These are phyloP conservation scores for Limnephilus lunatus DNA, from an alignment of 2,888 invertebrate species.

Conservation along the genomic window DNA sequence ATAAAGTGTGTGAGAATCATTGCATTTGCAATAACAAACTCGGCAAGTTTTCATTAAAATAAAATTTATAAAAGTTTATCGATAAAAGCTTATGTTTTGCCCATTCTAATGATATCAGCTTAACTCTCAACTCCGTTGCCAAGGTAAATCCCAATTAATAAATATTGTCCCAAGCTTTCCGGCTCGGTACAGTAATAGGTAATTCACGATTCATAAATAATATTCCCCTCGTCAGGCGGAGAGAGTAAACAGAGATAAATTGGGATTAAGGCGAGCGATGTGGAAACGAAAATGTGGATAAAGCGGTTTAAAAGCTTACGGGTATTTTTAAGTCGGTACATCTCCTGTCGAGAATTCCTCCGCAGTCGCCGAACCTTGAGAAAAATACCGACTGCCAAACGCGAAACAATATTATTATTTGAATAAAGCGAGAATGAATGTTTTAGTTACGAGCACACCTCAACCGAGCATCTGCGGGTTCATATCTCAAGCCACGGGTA, in stretches of 20 bases:
- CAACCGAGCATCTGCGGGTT: slow-evolving; percentile 42
- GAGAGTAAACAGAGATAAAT: slow-evolving; percentile 61
- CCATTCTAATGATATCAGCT: slow-evolving; percentile 5
- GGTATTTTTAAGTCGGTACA: slow-evolving; percentile 55
- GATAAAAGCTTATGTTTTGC: neutral
- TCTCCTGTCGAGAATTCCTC: slow-evolving; percentile 35
- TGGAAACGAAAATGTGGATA: slow-evolving; percentile 63
- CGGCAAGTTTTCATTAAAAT: neutral
- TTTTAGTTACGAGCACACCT: neutral
- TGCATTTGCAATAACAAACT: neutral
- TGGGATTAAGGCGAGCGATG: slow-evolving; percentile 57
- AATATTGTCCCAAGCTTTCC: slow-evolving; percentile 54
- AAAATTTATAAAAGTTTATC: neutral
- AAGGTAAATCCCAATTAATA: slow-evolving; percentile 60
- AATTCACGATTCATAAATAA: slow-evolving; percentile 57
- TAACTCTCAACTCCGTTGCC: slow-evolving; percentile 27
- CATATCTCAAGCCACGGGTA: slow-evolving; percentile 13
- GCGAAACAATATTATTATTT: slow-evolving; percentile 22
- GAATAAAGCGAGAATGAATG: slow-evolving; percentile 17
- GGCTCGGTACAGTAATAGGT: slow-evolving; percentile 55
- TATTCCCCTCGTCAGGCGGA: slow-evolving; percentile 60
- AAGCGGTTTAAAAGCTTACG: slow-evolving; percentile 58
- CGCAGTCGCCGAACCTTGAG: slow-evolving; percentile 54
- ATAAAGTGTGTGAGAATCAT: neutral
- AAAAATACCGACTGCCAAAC: slow-evolving; percentile 10